Conservation (phyloP, 92 coral and sea anemone genomes). For the Desmophyllum pertusum region DNA sequence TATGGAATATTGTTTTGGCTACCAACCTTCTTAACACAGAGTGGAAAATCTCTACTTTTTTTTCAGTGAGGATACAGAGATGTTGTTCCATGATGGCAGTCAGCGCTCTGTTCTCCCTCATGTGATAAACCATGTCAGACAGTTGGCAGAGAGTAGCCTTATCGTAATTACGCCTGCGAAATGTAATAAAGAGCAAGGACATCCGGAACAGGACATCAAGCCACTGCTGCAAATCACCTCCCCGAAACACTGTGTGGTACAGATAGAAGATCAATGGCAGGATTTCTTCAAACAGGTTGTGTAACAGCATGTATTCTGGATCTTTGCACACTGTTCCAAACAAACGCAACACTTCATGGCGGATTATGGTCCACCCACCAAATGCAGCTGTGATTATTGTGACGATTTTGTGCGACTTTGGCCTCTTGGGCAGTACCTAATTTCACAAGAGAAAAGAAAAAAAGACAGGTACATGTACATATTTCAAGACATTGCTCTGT, state of each 20-base stretch:
- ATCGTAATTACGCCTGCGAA: slow-evolving; percentile 54
- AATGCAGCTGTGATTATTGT: slow-evolving; percentile 13
- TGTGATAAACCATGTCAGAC: slow-evolving; percentile 41
- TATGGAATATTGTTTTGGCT: too few relatives aligned
- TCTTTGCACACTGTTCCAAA: slow-evolving; percentile 36
- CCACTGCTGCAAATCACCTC: slow-evolving; percentile 28
- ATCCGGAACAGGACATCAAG: slow-evolving; percentile 30
- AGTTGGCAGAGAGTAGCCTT: slow-evolving; percentile 64
- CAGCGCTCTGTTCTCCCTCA: not conserved
- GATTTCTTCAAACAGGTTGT: slow-evolving; percentile 5
- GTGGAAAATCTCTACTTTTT: slow-evolving; percentile 66
- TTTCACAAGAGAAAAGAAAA: not conserved
- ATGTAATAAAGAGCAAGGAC: slow-evolving; percentile 44
- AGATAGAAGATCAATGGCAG: not conserved
- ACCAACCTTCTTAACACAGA: slow-evolving; percentile 56
- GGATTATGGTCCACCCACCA: slow-evolving; percentile 29
- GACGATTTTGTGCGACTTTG: slow-evolving; percentile 8
- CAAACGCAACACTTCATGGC: slow-evolving; percentile 23
- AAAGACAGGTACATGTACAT: too few relatives aligned
- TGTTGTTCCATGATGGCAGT: not conserved
- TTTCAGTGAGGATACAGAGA: slow-evolving; percentile 40
- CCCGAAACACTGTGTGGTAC: not conserved
- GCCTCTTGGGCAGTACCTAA: slow-evolving; percentile 23
- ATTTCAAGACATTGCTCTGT: too few relatives aligned
- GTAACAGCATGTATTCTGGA: not conserved